Conservation (phyloP, 2,797 vertebrate genomes). For the Acipenser oxyrinchus region DNA sequence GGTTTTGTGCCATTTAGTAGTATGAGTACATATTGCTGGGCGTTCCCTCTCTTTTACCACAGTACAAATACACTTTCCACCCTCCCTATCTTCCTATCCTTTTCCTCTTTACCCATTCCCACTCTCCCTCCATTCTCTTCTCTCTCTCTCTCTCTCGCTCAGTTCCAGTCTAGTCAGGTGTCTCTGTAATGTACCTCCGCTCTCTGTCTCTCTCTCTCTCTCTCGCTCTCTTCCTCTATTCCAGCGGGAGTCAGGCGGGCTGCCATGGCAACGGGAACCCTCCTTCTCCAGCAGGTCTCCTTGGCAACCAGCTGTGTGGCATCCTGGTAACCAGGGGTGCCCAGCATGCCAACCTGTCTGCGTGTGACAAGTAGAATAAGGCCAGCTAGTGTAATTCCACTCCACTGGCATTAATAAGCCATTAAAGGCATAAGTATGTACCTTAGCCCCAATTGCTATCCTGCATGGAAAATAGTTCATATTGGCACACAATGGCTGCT, state of each 20-base stretch:
- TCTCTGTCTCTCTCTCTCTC: constrained; percentile 24
- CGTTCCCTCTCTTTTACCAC: background rate
- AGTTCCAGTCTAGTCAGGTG: constrained; percentile 51
- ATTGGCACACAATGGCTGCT: no score
- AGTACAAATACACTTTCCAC: background rate
- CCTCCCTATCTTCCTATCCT: background rate
- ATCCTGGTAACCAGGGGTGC: constrained; percentile 65
- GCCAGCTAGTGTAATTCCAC: no score
- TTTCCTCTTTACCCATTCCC: background rate
- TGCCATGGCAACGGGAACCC: constrained; percentile 75
- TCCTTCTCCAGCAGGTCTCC: constrained; percentile 75
- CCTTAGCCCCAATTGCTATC: no score
- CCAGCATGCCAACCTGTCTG: constrained; percentile 57
- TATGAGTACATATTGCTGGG: background rate
- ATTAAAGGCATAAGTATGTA: no score
- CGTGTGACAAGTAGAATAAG: no score
- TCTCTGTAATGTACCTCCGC: constrained; percentile 33
- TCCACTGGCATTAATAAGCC: no score
- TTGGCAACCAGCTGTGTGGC: constrained; percentile 76
- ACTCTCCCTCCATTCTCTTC: background rate
- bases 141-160: constrained; percentile 38
- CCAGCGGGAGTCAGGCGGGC: constrained; percentile 62
- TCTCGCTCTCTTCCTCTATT: constrained; percentile 48
- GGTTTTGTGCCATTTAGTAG: no score
- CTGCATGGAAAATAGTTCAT: no score